phyloP scores from a whole-genome alignment of 2,113 vertebrate species.

The Gymnobelideus leadbeateri region DNA sequence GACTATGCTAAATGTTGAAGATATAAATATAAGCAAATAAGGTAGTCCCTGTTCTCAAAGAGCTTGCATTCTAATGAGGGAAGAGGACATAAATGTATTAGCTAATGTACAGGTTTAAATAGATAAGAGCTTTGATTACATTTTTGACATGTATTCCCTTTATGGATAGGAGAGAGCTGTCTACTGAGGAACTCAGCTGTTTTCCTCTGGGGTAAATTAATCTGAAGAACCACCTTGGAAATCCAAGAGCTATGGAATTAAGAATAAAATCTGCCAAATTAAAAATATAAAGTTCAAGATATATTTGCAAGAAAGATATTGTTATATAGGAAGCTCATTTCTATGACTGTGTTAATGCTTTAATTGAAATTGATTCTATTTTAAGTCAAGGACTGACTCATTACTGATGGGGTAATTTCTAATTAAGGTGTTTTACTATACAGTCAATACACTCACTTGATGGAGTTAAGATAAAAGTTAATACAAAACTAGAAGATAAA shows the following conservation, averaged over 20 bases:
- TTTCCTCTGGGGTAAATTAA: conserved; percentile 34
- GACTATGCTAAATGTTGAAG: not conserved
- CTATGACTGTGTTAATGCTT: not conserved
- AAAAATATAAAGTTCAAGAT: conserved; percentile 10
- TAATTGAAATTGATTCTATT: not conserved
- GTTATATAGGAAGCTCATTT: conserved; percentile 31
- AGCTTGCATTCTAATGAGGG: not conserved
- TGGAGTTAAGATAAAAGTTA: not conserved
- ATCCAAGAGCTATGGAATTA: conserved; percentile 30
- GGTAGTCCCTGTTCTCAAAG: not conserved
- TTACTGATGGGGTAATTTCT: not conserved
- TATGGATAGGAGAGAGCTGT: conserved; percentile 28
- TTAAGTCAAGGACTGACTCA: not conserved
- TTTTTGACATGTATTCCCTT: not conserved
- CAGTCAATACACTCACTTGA: not conserved
- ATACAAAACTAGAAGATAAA: not conserved
- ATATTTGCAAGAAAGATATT: conserved; percentile 49
- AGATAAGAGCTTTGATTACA: not conserved
- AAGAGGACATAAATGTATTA: not conserved
- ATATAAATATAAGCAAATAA: not conserved
- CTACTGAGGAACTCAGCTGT: conserved; percentile 35
- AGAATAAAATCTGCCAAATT: conserved; percentile 24
- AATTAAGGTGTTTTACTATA: not conserved
- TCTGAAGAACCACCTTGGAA: conserved; percentile 61
- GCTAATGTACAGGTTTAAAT: not conserved